A percentile compares a stretch with the other conserved stretches of the same genome.
phyloP scores from a whole-genome alignment of 2,888 invertebrate species.

The Agelastica alni region DNA sequence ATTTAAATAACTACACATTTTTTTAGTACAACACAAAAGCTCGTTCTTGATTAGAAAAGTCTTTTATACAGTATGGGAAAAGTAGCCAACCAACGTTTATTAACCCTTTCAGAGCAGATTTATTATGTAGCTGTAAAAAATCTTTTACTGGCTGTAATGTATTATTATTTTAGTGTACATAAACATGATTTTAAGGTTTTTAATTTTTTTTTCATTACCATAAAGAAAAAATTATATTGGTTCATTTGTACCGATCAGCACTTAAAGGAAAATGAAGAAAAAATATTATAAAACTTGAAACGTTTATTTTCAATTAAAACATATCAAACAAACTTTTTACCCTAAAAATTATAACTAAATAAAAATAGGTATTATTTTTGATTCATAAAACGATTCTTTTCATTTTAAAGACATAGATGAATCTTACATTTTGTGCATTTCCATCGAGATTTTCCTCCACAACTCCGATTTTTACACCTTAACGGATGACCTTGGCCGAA shows the following conservation, averaged over 20 bases:
- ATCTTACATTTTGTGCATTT: constrained; percentile 11
- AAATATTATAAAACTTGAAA: too few species aligned
- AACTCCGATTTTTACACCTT: constrained; percentile 5
- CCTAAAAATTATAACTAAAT: constrained; percentile 3
- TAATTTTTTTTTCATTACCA: too few species aligned
- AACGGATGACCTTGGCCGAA: constrained; percentile 6
- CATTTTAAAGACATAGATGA: constrained; percentile 4
- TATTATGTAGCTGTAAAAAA: constrained; percentile 4
- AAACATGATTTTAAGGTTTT: constrained; percentile 11
- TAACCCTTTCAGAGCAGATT: constrained; percentile 9
- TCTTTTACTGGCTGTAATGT: constrained; percentile 4
- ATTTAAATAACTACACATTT: too few species aligned
- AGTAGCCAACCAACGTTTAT: background rate
- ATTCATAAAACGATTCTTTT: too few species aligned
- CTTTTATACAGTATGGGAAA: too few species aligned
- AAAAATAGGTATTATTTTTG: too few species aligned
- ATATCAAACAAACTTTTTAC: background rate
- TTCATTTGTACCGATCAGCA: constrained; percentile 9
- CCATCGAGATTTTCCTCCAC: constrained; percentile 1
- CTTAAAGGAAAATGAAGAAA: background rate
- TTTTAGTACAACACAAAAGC: too few species aligned
- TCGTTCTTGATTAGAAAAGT: too few species aligned
- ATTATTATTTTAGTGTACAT: constrained; percentile 8
- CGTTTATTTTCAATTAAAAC: too few species aligned
- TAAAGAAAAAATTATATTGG: too few species aligned